phyloP scores from a whole-genome alignment of 2,797 vertebrate species.

The Halcyon badia region DNA sequence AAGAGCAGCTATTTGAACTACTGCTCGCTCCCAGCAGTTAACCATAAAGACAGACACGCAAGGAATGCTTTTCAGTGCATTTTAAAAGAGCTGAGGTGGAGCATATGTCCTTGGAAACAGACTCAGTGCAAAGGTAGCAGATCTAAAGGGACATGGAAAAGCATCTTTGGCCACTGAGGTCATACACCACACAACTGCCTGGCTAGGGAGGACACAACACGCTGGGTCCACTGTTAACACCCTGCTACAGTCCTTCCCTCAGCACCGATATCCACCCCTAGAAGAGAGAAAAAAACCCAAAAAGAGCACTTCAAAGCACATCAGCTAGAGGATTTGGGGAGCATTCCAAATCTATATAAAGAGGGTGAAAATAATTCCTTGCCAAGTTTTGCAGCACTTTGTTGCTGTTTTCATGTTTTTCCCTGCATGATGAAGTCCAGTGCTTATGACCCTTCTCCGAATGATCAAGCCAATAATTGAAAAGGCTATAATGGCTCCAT shows the following conservation, averaged over 20 bases:
- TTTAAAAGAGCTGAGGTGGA: background rate
- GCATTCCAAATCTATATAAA: background rate
- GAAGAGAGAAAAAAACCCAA: background rate
- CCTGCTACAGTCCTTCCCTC: background rate
- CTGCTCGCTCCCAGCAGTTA: background rate
- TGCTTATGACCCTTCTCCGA: background rate
- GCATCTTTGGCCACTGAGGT: background rate
- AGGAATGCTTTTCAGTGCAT: background rate
- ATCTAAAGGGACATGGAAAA: background rate
- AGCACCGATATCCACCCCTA: rapidly evolving
- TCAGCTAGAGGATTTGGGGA: background rate
- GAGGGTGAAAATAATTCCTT: background rate
- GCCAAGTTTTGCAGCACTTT: background rate
- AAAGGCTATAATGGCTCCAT: background rate
- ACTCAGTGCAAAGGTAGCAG: background rate
- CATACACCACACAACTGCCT: background rate
- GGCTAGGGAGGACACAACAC: rapidly evolving
- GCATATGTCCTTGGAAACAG: background rate
- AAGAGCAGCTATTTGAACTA: background rate
- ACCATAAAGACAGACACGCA: background rate
- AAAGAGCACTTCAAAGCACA: background rate
- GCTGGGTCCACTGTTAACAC: background rate
- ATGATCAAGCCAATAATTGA: background rate
- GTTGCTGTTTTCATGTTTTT: background rate
- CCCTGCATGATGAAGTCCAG: background rate